phyloP scores from a whole-genome alignment of 30 jellyfish, hydroid and myxozoan genomes.

The Phacellophora camtschatica region DNA sequence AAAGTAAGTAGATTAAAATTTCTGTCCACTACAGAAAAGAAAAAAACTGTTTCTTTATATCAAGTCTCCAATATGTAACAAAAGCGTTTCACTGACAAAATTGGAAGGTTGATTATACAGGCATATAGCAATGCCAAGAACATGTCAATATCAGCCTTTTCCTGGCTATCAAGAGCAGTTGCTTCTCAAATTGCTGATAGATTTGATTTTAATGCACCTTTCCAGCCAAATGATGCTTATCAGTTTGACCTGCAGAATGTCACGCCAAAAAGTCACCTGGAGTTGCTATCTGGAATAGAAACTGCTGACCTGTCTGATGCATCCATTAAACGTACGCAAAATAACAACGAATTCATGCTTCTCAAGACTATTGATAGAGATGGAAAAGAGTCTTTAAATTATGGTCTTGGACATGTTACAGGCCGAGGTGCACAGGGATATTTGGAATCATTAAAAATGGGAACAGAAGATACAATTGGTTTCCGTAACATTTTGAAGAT shows the following conservation, averaged over 20 bases:
- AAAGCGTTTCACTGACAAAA: not conserved
- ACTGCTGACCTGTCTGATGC: not conserved
- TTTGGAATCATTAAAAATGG: conserved; percentile 6
- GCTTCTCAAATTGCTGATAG: too few relatives aligned
- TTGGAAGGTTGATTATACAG: not conserved
- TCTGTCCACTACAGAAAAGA: not conserved
- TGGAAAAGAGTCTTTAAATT: conserved; percentile 5
- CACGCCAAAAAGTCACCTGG: conserved; percentile 10
- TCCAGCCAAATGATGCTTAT: not conserved
- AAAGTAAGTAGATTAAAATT: not conserved
- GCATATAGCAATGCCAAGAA: too few relatives aligned
- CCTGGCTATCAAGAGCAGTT: too few relatives aligned
- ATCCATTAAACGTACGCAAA: conserved; percentile 13
- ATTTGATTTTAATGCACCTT: too few relatives aligned
- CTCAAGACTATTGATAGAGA: not conserved
- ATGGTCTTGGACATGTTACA: conserved; percentile 1
- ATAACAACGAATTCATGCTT: conserved; percentile 28
- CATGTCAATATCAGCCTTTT: too few relatives aligned
- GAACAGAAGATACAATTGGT: conserved; percentile 18
- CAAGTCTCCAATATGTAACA: not conserved
- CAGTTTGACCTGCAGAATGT: not conserved
- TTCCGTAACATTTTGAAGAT: not conserved
- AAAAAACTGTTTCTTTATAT: conserved; percentile 8
- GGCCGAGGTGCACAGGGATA: conserved; percentile 28
- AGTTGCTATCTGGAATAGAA: not conserved